phyloP scores from a whole-genome alignment of 2,797 vertebrate genomes.

The Poeciliopsis turneri region DNA sequence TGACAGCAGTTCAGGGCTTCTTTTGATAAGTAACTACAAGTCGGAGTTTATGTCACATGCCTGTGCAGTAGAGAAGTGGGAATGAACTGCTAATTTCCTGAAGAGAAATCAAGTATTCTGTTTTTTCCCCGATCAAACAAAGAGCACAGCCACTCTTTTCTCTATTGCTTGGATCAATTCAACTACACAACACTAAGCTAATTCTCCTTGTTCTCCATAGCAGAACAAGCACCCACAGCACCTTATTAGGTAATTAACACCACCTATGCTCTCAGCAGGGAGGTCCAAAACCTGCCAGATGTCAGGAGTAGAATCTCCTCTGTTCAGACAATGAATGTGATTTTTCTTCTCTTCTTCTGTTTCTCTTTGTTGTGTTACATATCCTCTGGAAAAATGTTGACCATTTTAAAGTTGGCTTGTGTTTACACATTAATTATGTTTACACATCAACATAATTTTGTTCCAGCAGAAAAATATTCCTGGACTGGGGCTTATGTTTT shows the following conservation, averaged over 20 bases:
- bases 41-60: background rate
- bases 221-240: conserved; percentile 35
- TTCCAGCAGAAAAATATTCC: too few species aligned
- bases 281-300: conserved; percentile 35
- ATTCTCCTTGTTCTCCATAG: conserved; percentile 29
- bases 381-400: background rate
- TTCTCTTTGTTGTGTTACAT: background rate
- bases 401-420: background rate
- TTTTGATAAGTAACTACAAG: background rate
- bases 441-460: too few species aligned
- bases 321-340: conserved; percentile 41
- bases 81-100: background rate
- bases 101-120: background rate
- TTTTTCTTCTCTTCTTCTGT: background rate
- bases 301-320: conserved; percentile 55
- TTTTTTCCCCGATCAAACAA: background rate
- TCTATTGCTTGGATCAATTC: conserved; percentile 50
- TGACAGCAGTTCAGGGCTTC: conserved; percentile 6
- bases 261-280: background rate
- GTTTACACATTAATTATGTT: background rate
- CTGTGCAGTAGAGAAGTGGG: background rate
- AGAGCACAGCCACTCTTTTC: conserved; percentile 64
- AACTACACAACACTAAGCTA: conserved; percentile 54
- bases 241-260: conserved; percentile 68
- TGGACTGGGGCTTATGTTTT: too few species aligned